Evolutionary conservation across 2,888 invertebrate genomes (phyloP), one percentile per base, ranked within the genome.

Genomic region (Leptopilina drosophilae): DNA sequence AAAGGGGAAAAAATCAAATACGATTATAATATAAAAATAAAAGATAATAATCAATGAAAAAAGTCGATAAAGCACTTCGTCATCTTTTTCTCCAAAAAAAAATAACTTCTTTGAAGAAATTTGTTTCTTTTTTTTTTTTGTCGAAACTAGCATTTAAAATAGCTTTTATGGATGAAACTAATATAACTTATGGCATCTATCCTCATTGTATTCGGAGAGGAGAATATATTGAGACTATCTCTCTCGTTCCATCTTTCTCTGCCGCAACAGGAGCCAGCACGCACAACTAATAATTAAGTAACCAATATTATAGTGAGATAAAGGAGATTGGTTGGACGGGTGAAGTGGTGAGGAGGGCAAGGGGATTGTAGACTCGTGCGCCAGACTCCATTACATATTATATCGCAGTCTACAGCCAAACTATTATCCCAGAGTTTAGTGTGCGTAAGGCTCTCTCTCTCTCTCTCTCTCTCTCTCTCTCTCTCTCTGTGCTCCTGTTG

Each of bases 341-440:
- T 1, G 40, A 11, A 33, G 14, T 11, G 40, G 14, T 2, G 15
- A 20, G 26, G 75, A 14, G 14, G 26, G 66, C 20, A 62, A 64
- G 69, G 26, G 59, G 77, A 42, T 64, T 59, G 59, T 69, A 73
- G 77, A 76, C 83, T 82, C 83, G 79, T 78, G 49, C 67, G 49
- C 76, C 82, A 82, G 82, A 83, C 84, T 83, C 82, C 82, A 83
- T 85, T 85, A 84, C 81, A 82, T 84, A 84, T 84, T 82, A 81
- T 82, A 85, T 83, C 81, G 83, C 76, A 84, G 82, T 80, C 82
- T 84, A 82, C 80, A 49, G 82, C 82, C 79, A 79, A 85, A 85
- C 84, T 85, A 83, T 84, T 85, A 83, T 82, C 81, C 76, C 79
- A 42, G 77, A 83, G 82, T 84, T 84, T 81, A 80, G 82, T 83